These are phyloP conservation scores for Setophaga coronata DNA, from an alignment of 2,113 vertebrate genomes.

Conservation along the genomic window DNA sequence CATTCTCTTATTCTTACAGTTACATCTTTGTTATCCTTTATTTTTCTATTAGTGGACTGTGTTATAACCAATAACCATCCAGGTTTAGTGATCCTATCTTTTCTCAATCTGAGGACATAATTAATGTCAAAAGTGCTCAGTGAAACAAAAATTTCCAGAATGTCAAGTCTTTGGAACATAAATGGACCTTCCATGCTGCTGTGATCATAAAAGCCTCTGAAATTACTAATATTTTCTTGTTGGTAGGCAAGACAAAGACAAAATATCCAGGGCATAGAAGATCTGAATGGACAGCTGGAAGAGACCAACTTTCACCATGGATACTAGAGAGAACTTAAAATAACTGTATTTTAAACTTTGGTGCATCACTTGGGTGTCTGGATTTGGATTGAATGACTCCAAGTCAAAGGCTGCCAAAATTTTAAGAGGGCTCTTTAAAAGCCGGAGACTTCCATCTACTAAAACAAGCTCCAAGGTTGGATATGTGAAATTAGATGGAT, in stretches of 20 bases:
- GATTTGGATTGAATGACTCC: background rate
- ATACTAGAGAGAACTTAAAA: background rate
- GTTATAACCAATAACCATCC: background rate
- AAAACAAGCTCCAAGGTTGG: background rate
- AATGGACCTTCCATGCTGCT: fast-evolving
- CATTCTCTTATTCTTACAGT: background rate
- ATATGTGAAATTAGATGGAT: constrained; percentile 24
- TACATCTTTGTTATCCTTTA: background rate
- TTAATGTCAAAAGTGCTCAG: background rate
- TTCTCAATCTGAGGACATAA: background rate
- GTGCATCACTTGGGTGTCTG: background rate
- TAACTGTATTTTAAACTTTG: background rate
- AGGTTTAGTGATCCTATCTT: background rate
- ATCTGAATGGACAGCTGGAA: background rate
- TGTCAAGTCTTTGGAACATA: background rate
- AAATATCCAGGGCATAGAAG: background rate
- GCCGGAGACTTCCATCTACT: background rate
- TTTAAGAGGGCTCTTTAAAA: background rate
- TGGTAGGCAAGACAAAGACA: background rate
- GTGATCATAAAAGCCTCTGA: background rate
- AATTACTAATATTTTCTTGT: background rate
- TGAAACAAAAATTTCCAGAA: background rate
- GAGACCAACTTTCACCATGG: background rate
- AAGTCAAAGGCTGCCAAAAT: background rate
- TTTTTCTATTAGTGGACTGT: background rate